phyloP scores from a whole-genome alignment of 1,140 invertebrate species.

The Penaeus chinensis region DNA sequence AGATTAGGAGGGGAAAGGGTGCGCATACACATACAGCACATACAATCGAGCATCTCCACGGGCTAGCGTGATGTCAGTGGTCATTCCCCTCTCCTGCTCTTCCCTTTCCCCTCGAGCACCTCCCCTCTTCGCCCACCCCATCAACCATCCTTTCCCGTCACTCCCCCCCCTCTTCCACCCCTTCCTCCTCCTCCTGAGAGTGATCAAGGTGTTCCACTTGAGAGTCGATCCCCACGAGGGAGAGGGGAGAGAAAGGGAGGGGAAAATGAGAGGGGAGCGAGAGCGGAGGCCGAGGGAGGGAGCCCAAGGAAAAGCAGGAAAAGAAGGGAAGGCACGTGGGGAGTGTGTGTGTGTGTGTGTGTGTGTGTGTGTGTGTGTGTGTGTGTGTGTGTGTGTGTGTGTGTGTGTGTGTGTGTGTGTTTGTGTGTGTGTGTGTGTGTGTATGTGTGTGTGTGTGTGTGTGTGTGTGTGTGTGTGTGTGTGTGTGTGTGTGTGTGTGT shows the following conservation, averaged over 20 bases:
- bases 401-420: slow-evolving; percentile 31
- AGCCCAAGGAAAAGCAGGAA: neutral
- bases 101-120: neutral
- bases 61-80: too few species aligned
- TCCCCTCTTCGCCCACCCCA: neutral
- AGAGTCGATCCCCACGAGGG: neutral
- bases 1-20: neutral
- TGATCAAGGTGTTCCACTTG: too few species aligned
- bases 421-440: slow-evolving; percentile 12
- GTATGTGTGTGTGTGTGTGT: slow-evolving; percentile 22
- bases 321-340: neutral
- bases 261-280: slow-evolving; percentile 10
- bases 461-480: neutral
- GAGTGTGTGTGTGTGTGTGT: neutral
- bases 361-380: slow-evolving; percentile 31
- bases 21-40: neutral
- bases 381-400: slow-evolving; percentile 33
- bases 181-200: neutral
- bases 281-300: neutral
- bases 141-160: neutral
- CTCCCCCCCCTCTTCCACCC: slow-evolving; percentile 5
- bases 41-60: too few species aligned
- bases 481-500: neutral
- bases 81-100: slow-evolving; percentile 9
- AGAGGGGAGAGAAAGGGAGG: neutral